Evolutionary conservation across 2,113 vertebrate genomes (phyloP).

Genomic region (Macquaria australasica): DNA sequence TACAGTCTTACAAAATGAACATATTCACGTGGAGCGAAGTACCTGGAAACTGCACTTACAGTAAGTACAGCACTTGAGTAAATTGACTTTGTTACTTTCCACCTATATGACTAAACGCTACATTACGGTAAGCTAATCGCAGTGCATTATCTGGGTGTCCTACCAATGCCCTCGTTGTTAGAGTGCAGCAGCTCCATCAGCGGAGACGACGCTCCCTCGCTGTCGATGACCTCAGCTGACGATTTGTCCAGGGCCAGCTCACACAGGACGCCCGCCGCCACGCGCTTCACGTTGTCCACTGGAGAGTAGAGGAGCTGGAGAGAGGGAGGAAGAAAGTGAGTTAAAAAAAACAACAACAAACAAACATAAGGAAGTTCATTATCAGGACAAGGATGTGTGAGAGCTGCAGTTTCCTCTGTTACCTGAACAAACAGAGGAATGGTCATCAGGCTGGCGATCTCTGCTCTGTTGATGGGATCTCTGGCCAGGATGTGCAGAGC

Average conservation of each 20-base stretch:
- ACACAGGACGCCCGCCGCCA: slow-evolving; percentile 94
- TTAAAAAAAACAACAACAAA: neutral
- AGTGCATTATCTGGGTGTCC: slow-evolving; percentile 58
- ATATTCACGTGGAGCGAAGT: neutral
- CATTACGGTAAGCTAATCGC: slow-evolving; percentile 21
- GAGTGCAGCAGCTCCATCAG: slow-evolving; percentile 97
- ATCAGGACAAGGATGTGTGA: neutral
- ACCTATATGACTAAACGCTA: slow-evolving; percentile 24
- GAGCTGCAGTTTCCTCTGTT: neutral
- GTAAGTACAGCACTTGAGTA: slow-evolving; percentile 31
- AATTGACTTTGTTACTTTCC: slow-evolving; percentile 30
- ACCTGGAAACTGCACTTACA: slow-evolving; percentile 42
- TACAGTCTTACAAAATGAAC: neutral
- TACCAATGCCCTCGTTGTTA: slow-evolving; percentile 97
- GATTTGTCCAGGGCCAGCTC: slow-evolving; percentile 96
- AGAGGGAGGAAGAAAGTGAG: neutral
- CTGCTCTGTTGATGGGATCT: slow-evolving; percentile 89
- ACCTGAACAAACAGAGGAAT: slow-evolving; percentile 98
- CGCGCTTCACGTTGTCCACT: slow-evolving; percentile 97
- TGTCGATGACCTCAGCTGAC: slow-evolving; percentile 91
- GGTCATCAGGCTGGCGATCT: slow-evolving; percentile 91
- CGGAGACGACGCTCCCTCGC: slow-evolving; percentile 93
- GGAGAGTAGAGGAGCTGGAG: slow-evolving; percentile 94
- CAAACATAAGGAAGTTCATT: neutral
- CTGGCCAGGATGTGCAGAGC: slow-evolving; percentile 97